Evolutionary conservation across 2,113 vertebrate species (phyloP).

Genomic region (Halichoerus grypus): DNA sequence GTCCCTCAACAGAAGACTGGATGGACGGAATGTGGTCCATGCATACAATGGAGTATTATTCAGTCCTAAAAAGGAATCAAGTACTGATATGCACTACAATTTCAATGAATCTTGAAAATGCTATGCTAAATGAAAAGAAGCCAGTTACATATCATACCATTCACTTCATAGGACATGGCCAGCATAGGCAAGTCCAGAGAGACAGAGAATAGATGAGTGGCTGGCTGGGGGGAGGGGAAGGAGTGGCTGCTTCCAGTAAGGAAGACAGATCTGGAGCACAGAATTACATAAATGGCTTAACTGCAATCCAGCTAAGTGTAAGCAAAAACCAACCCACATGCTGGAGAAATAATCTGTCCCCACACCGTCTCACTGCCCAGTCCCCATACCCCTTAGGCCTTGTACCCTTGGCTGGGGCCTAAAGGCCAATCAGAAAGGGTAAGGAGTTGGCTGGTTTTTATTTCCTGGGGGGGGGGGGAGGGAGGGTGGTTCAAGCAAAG

Average conservation of each 20-base stretch:
- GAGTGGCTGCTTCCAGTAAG: background rate
- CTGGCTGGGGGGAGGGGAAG: background rate
- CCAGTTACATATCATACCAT: background rate
- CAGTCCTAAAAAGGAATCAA: background rate
- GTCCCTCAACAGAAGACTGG: background rate
- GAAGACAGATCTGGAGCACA: background rate
- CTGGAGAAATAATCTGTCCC: background rate
- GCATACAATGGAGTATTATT: background rate
- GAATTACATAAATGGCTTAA: background rate
- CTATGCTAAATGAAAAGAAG: background rate
- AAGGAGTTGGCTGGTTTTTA: background rate
- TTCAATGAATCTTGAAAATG: background rate
- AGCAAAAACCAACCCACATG: background rate
- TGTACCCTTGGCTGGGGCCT: background rate
- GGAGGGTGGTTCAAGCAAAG: background rate
- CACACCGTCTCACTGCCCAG: background rate
- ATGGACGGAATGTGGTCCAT: background rate
- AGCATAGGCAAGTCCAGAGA: background rate
- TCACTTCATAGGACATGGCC: background rate
- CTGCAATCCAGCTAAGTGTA: background rate
- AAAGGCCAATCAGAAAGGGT: background rate
- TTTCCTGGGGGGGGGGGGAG: background rate
- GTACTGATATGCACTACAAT: no score
- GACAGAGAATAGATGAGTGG: background rate
- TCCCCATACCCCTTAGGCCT: background rate